Percentiles rank a stretch among this genome's conserved stretches.
These are phyloP conservation scores for Endotricha flammealis DNA, from an alignment of 2,888 invertebrate species.

Conservation along the genomic window DNA sequence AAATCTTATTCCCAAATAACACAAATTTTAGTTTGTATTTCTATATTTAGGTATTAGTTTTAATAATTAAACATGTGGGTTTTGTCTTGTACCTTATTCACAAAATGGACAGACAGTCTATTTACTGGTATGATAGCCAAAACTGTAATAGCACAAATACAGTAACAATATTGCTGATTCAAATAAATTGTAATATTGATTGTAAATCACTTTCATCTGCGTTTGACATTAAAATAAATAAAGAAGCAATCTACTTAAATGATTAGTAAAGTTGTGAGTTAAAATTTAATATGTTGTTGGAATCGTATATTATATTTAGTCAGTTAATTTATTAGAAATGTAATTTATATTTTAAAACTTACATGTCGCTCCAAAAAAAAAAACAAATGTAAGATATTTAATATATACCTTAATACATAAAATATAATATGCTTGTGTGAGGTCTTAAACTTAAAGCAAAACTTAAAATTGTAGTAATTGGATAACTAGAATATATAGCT, in stretches of 20 bases:
- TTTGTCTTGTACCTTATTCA: neutral
- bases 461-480: constrained; percentile 24
- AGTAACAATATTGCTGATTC: neutral
- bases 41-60: neutral
- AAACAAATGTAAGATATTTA: constrained; percentile 18
- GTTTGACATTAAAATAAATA: constrained; percentile 2
- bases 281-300: constrained; percentile 7
- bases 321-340: constrained; percentile 10
- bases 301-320: constrained; percentile 10
- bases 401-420: constrained; percentile 28
- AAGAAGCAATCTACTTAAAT: constrained; percentile 5
- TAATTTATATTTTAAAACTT: constrained; percentile 7
- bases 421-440: constrained; percentile 29
- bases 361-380: constrained; percentile 6
- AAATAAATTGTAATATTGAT: neutral
- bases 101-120: neutral
- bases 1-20: no score
- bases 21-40: neutral
- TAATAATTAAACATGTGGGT: neutral
- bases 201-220: neutral
- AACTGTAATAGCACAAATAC: neutral
- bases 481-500: constrained; percentile 27
- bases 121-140: neutral
- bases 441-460: constrained; percentile 24
- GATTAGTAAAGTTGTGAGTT: constrained; percentile 5